Conservation (phyloP, 2,113 vertebrate genomes). For the Cervus canadensis region DNA sequence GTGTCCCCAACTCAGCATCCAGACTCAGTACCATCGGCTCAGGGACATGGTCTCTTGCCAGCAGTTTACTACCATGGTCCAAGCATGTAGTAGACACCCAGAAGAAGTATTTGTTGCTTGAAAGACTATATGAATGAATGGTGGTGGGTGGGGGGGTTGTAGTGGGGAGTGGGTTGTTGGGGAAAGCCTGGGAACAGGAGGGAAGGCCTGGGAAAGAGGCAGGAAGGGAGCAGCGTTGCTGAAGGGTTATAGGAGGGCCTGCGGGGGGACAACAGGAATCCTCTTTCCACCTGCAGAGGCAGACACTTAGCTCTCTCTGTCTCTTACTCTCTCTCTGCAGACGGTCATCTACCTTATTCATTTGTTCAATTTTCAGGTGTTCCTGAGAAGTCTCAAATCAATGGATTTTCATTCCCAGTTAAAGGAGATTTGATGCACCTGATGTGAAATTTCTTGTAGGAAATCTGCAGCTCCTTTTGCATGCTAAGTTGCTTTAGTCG, state of each 20-base stretch:
- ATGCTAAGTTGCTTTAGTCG: not conserved
- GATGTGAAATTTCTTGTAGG: constrained; percentile 88
- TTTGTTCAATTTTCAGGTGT: constrained; percentile 80
- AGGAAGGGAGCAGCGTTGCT: not conserved
- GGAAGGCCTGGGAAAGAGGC: not conserved
- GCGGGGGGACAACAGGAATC: not conserved
- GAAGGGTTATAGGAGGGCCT: not conserved
- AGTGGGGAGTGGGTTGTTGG: not conserved
- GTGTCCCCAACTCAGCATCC: not conserved
- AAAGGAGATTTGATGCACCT: constrained; percentile 88
- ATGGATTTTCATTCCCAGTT: constrained; percentile 88
- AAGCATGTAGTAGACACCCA: not conserved
- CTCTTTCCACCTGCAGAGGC: not conserved
- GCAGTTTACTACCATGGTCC: not conserved
- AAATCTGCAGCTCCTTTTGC: constrained; percentile 83
- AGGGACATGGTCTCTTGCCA: not conserved
- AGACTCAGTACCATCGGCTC: not conserved
- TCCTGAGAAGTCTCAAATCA: constrained; percentile 89
- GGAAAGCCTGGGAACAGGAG: not conserved
- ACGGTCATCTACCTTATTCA: not conserved
- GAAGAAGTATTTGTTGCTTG: not conserved
- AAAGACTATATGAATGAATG: not conserved
- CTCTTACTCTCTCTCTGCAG: not conserved
- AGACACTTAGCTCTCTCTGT: not conserved
- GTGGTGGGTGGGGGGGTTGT: not conserved